Evolutionary conservation across 2,888 invertebrate species (phyloP).

Genomic region (Yponomeuta plumbellus): DNA sequence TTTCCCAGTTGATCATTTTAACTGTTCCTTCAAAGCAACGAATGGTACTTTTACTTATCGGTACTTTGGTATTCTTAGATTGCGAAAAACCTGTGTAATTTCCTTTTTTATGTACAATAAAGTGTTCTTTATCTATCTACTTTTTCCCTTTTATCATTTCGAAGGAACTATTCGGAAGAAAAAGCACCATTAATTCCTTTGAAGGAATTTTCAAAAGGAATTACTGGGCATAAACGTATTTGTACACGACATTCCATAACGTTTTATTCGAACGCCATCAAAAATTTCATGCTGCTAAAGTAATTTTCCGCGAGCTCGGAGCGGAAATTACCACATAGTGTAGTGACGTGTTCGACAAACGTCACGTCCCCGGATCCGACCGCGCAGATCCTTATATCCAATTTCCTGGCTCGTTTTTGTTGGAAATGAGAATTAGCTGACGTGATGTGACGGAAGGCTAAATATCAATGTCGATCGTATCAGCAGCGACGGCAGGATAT

Average conservation of each 20-base stretch:
- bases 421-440: conserved; percentile 73
- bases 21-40: no score
- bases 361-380: conserved; percentile 73
- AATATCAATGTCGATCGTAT: conserved; percentile 59
- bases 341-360: conserved; percentile 75
- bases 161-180: no score
- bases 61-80: no score
- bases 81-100: no score
- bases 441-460: conserved; percentile 66
- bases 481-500: conserved; percentile 23
- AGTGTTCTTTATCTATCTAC: no score
- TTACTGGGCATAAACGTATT: no score
- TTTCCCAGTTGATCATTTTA: no score
- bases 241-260: not conserved
- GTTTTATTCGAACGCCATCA: conserved; percentile 2
- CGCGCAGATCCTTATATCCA: conserved; percentile 75
- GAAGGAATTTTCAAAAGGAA: no score
- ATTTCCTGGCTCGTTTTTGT: conserved; percentile 73
- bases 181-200: no score
- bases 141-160: no score
- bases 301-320: conserved; percentile 72
- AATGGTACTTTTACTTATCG: no score
- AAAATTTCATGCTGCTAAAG: conserved; percentile 63
- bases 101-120: no score
- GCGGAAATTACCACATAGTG: conserved; percentile 76